Percentiles rank a stretch among this genome's conserved stretches.
phyloP scores from a whole-genome alignment of 92 coral and sea anemone genomes.

The Zoanthus gigantus region DNA sequence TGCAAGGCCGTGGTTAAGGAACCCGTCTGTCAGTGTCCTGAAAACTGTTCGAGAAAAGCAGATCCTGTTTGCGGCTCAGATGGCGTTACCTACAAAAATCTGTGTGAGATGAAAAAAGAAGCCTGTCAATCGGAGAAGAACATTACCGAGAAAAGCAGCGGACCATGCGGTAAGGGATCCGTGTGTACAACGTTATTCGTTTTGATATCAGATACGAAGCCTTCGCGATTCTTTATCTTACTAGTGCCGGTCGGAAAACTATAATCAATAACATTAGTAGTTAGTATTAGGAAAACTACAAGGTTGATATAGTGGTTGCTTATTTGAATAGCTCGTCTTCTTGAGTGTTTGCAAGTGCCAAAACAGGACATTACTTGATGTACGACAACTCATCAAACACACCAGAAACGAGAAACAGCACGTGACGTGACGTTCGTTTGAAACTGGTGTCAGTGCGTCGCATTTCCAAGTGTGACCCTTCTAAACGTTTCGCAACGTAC shows the following conservation, averaged over 20 bases:
- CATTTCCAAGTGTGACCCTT: too few relatives aligned
- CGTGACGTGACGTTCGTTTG: constrained; percentile 17
- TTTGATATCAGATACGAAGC: constrained; percentile 3
- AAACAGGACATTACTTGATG: constrained; percentile 10
- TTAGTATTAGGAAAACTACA: constrained; percentile 8
- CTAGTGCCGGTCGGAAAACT: constrained; percentile 9
- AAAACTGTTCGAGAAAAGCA: constrained; percentile 16
- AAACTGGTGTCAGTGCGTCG: neutral
- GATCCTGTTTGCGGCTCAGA: constrained; percentile 50
- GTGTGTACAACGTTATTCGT: constrained; percentile 17
- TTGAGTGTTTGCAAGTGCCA: constrained; percentile 20
- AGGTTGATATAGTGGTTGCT: constrained; percentile 15
- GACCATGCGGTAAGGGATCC: constrained; percentile 48
- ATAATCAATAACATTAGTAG: constrained; percentile 12
- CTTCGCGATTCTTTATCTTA: constrained; percentile 13
- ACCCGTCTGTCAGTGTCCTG: constrained; percentile 44
- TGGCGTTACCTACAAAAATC: constrained; percentile 47
- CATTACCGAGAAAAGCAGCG: constrained; percentile 33
- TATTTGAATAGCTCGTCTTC: constrained; percentile 2
- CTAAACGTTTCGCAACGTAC: too few relatives aligned
- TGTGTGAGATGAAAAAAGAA: constrained; percentile 49
- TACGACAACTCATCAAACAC: constrained; percentile 25
- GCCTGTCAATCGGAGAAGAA: constrained; percentile 42
- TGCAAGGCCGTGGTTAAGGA: neutral
- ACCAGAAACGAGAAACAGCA: constrained; percentile 10